phyloP scores from a whole-genome alignment of 2,797 vertebrate species.

The Sebastes steindachneri region DNA sequence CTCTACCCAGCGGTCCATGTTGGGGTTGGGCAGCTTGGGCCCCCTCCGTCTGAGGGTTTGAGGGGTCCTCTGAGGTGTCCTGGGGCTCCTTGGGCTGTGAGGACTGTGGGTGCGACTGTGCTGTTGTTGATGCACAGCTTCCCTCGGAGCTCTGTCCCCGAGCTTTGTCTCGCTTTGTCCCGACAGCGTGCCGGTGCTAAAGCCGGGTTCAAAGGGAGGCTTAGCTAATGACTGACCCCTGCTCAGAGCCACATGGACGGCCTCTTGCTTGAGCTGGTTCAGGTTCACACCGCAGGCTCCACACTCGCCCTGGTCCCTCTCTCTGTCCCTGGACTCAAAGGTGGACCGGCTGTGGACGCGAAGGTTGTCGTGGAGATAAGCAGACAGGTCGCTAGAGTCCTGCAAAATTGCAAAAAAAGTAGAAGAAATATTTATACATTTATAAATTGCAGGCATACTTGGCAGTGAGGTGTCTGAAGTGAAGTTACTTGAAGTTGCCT shows the following conservation, averaged over 20 bases:
- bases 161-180: slow-evolving; percentile 56
- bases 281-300: slow-evolving; percentile 90
- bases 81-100: slow-evolving; percentile 85
- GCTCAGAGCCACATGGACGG: slow-evolving; percentile 91
- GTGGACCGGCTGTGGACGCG: slow-evolving; percentile 85
- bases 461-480: not conserved
- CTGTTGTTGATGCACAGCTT: slow-evolving; percentile 68
- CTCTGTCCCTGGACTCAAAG: slow-evolving; percentile 85
- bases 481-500: not conserved
- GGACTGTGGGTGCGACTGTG: slow-evolving; percentile 86
- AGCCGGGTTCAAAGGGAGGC: slow-evolving; percentile 78
- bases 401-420: slow-evolving; percentile 61
- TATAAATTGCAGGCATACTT: not conserved
- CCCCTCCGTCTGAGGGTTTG: slow-evolving; percentile 82
- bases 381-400: slow-evolving; percentile 88
- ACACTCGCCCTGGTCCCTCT: slow-evolving; percentile 86
- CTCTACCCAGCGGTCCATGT: slow-evolving; percentile 88
- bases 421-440: not conserved
- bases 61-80: slow-evolving; percentile 84
- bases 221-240: slow-evolving; percentile 84
- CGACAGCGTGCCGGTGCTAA: slow-evolving; percentile 43
- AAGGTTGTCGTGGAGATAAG: slow-evolving; percentile 91
- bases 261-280: slow-evolving; percentile 94
- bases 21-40: slow-evolving; percentile 86
- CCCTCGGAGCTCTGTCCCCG: slow-evolving; percentile 45